Evolutionary conservation across 2,797 vertebrate species (phyloP).

Genomic region (Aselliscus stoliczkanus): DNA sequence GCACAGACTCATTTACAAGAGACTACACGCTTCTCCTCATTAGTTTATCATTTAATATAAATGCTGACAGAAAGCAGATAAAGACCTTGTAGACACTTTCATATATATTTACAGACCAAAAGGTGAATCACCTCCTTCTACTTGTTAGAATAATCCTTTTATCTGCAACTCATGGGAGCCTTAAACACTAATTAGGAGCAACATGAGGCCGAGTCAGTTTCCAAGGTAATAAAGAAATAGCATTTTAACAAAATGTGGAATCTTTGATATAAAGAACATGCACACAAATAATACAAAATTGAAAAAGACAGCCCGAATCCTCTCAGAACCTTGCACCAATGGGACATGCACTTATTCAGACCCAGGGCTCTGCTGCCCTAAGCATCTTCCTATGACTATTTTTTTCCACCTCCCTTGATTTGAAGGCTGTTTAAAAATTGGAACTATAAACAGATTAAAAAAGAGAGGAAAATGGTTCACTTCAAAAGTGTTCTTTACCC

Average conservation of each 20-base stretch:
- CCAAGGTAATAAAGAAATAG: slow-evolving; percentile 49
- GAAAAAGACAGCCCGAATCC: not conserved
- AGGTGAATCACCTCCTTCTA: slow-evolving; percentile 69
- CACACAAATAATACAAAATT: slow-evolving; percentile 55
- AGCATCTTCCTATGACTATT: slow-evolving; percentile 6
- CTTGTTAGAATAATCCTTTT: slow-evolving; percentile 61
- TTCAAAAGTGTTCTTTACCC: slow-evolving; percentile 44
- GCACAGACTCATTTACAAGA: slow-evolving; percentile 41
- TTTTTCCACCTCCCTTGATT: not conserved
- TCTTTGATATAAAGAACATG: slow-evolving; percentile 65
- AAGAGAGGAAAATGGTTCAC: not conserved
- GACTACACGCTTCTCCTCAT: slow-evolving; percentile 67
- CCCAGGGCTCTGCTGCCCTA: slow-evolving; percentile 19
- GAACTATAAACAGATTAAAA: slow-evolving; percentile 52
- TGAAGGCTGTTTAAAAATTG: slow-evolving; percentile 4
- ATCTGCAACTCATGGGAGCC: slow-evolving; percentile 73
- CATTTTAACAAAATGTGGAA: slow-evolving; percentile 64
- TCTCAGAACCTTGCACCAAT: slow-evolving; percentile 51
- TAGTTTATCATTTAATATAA: slow-evolving; percentile 93
- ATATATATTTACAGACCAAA: slow-evolving; percentile 79
- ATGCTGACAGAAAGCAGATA: slow-evolving; percentile 88
- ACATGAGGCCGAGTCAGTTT: slow-evolving; percentile 69
- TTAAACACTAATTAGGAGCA: slow-evolving; percentile 67
- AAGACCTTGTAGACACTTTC: slow-evolving; percentile 75
- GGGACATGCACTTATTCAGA: slow-evolving; percentile 9